Base-by-base conservation (phyloP, 1,140 invertebrate genomes). In the Drosophila pachea region DNA sequence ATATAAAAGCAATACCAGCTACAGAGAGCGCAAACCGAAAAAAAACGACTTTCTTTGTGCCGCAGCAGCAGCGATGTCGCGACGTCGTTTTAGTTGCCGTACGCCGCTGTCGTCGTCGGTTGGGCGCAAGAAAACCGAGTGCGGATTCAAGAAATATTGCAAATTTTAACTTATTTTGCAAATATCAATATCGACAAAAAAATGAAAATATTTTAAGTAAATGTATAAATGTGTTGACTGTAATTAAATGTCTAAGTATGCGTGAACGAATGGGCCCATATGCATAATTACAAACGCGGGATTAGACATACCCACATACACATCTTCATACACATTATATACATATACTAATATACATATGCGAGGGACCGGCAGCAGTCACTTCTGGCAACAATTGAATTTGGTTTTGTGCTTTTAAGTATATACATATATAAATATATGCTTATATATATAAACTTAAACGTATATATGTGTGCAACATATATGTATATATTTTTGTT, bases 91-190 rank as follows among this genome's bases (percentile, higher is more conserved):
- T 70, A 84, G 58, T 84, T 78, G 79, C 81, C 81, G 81, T 84
- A 86, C 78, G 81, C 78, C 81, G 82, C 81, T 78, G 84, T 86
- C 76, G 81, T 68, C 76, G 76, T 86, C 76, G 74, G 76, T 81
- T 84, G 66, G 73, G 68, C 82, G 81, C 73, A 84, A 81, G 79
- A 81, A 78, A 81, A 74, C 86, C 68, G 73, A 64, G 66, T 79
- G 76, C 31, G 35, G 29, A 53, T 36, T 55, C 47, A 62, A 40
- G 56, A 56, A 36, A 16, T 65, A 55, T 9, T 59, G 22, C 47
- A 56, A 48, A 68, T 61, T 43, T 67, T 47, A 73, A 76, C 38
- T 55, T 70, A 78, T 66, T 74, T 65, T 48, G 75, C 67, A 54
- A 43, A 64, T 35, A 55, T 35, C 35, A 56, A 55, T 64, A 31